Base-by-base conservation (phyloP, 30 jellyfish, hydroid and myxozoan species). In the Pseudorhiza aurosa region DNA sequence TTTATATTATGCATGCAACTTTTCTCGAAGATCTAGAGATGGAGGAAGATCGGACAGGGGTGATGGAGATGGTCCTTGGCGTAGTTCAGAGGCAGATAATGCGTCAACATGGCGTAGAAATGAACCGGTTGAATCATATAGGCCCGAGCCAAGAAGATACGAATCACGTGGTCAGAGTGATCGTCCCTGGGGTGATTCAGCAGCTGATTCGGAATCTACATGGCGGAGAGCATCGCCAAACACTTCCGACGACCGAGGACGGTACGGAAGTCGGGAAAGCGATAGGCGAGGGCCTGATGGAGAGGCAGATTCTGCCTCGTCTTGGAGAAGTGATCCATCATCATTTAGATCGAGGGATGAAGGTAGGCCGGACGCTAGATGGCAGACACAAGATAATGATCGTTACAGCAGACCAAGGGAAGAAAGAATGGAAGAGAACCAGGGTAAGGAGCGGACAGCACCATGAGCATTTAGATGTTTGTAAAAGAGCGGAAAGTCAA, bases 321-420 rank as follows among this genome's bases (percentile, higher is more conserved):
- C 92, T 51, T 83, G 95, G 95, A 57, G 95, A 35, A 83, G 73
- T 59, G 95, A 70, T 17, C 72, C 93, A 4, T 55, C 89, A 1
- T 31, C 81, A 2, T 55, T 36, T 33, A 65, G 63, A 27, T 75
- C 69, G 17, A 70, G 65, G 63, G 85, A 83, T 17, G 73, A 37
- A 22, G 28, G 25, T n/a, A 22, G 84, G 32, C 57, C 35, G 9
- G 87, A 73, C 2, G 22, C 33, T 19, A 70, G 83, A 50, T 18
- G 56, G 21, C 60, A 50, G 7, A 21, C 70, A 14, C 49, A 40
- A 26, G 83, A 70, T 22, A 62, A 73, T 8, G 45, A 55, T 55
- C 43, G 29, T 0, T 70, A 58, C 40, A 30, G 83, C 17, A 50
- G 72, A n/a, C 83, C 55, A 31, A 26, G 81, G 12, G 78, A 77